Conservation (phyloP, 2,113 vertebrate species). For the Lophura nycthemera region DNA sequence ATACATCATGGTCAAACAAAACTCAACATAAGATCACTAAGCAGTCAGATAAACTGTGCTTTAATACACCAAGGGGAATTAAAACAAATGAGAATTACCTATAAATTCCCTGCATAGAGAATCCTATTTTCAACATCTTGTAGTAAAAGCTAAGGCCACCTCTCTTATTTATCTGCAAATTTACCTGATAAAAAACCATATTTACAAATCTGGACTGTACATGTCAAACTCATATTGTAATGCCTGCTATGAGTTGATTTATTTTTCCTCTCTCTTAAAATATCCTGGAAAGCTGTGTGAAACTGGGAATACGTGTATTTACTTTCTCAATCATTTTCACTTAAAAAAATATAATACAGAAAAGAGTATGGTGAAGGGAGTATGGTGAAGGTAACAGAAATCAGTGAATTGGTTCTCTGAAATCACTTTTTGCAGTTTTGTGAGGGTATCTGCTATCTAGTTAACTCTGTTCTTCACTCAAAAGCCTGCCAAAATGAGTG, state of each 20-base stretch:
- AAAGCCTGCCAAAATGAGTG: not conserved
- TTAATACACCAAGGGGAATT: not conserved
- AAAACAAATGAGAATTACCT: not conserved
- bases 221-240: not conserved
- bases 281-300: not conserved
- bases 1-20: not conserved
- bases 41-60: not conserved
- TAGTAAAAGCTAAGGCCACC: not conserved
- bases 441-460: not conserved
- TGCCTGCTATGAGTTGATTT: not conserved
- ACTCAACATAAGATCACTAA: not conserved
- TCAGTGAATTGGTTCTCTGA: not conserved
- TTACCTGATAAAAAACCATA: not conserved
- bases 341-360: not conserved
- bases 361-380: not conserved
- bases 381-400: not conserved
- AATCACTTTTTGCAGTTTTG: not conserved
- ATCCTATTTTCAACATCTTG: not conserved
- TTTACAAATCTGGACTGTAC: not conserved
- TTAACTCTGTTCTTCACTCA: not conserved
- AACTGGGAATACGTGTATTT: not conserved
- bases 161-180: not conserved
- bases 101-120: not conserved
- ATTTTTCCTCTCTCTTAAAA: not conserved
- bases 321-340: not conserved